Base-by-base conservation (phyloP, 1,140 invertebrate genomes). In the Drosophila baimaii region DNA sequence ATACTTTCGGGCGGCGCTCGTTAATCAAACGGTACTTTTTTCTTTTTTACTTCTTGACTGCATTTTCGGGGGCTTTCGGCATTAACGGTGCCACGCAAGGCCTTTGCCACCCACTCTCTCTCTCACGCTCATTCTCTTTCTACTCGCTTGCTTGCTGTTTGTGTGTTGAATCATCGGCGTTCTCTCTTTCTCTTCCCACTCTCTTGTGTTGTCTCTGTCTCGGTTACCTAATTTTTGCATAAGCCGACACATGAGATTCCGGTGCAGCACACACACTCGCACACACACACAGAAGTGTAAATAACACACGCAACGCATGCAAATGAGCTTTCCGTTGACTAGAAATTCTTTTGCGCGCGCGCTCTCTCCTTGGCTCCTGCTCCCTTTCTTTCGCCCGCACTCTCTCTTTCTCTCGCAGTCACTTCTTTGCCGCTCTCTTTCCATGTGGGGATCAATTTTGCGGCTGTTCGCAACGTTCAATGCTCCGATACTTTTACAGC, bases 391-490 rank as follows among this genome's bases (percentile, higher is more conserved):
- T 29, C 35, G 49, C 41, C 23, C 49, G 10, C 51, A 23, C 23
- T 33, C 61, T 51, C 29, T 41, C 29, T 41, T 29, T 10, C 25
- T 29, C 27, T 12, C 61, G 6, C 31, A 3, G 19, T 8, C 25
- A 29, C 19, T 47, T 29, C 44, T 39, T 33, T 35, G 46, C 39
- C 19, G 43, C 59, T 61, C 51, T 43, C 70, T 33, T 46, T 64
- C 31, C 25, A 47, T 58, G 57, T 54, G 68, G 55, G 58, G 83
- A 88, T 86, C 83, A 71, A 81, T 70, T 70, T 81, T 79, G 62
- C 72, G 66, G 76, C 77, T 84, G 72, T 80, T 73, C 70, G 39
- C 66, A 86, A 77, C 79, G 79, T 80, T 88, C 77, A 86, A 83
- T 83, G 83, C 84, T 86, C 76, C 83, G 72, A 52, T 71, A 55